These are phyloP conservation scores for Selenia dentaria DNA, from an alignment of 2,888 invertebrate genomes.

Conservation along the genomic window DNA sequence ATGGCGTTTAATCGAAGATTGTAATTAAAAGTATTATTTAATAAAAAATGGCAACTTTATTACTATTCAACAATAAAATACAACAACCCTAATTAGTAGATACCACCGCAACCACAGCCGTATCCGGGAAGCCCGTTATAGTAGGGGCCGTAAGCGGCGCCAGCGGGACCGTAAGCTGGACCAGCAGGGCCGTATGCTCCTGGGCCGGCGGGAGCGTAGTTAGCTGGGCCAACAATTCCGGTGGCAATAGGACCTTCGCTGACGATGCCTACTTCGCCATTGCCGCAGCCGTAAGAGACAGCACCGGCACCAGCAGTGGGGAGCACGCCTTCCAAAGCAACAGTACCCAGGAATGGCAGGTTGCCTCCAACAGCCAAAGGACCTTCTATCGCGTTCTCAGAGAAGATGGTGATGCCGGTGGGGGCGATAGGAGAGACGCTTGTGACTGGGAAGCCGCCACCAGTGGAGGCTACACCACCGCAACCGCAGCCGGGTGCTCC, in stretches of 20 bases:
- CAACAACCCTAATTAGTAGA: constrained; percentile 4
- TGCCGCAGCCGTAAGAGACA: constrained; percentile 51
- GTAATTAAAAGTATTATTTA: too few species aligned
- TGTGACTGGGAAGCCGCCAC: constrained; percentile 31
- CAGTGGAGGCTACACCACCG: constrained; percentile 36
- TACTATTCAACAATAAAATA: constrained; percentile 13
- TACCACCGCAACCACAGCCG: constrained; percentile 22
- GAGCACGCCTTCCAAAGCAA: constrained; percentile 46
- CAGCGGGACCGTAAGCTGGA: background rate
- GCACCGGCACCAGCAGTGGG: constrained; percentile 50
- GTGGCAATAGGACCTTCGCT: constrained; percentile 37
- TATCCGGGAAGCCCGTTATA: constrained; percentile 14
- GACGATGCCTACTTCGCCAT: constrained; percentile 41
- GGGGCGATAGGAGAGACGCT: constrained; percentile 29
- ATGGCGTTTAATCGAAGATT: too few species aligned
- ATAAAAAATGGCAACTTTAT: constrained; percentile 2
- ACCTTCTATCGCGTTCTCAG: constrained; percentile 50
- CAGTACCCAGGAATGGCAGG: constrained; percentile 52
- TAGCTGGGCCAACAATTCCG: constrained; percentile 19
- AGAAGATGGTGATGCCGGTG: constrained; percentile 42
- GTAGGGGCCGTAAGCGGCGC: constrained; percentile 15
- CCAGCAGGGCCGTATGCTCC: constrained; percentile 10
- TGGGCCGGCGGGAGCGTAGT: constrained; percentile 9
- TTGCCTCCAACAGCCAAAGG: constrained; percentile 44
- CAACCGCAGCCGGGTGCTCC: constrained; percentile 19